Base-by-base conservation (phyloP, 92 coral and sea anemone species). In the Desmophyllum pertusum region DNA sequence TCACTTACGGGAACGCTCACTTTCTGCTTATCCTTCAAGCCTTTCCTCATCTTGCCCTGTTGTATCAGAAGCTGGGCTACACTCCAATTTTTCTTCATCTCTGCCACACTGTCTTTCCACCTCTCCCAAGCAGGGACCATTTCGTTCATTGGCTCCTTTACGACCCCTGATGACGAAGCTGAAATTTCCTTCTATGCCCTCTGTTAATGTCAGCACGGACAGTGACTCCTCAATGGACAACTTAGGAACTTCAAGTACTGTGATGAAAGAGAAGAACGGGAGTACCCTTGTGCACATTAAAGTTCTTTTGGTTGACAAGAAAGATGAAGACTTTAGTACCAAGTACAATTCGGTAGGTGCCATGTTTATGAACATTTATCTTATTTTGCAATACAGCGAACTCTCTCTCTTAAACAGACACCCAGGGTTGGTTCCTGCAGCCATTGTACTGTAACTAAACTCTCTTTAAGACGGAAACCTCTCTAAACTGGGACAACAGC, bases 11-110 rank as follows among this genome's bases (percentile, higher is more conserved):
- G 78, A 84, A 57, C 87, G 98, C 21, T 87, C 95, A 0, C 75
- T 94, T 42, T 89, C 97, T 6, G 88, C 94, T 0, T 70, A 78
- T 55, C 84, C 94, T 13, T 74, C 91, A 10, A 69, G 85, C 39
- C 85, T 97, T 31, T 97, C 99, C 45, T 81, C 94, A 5, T 97
- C 99, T 23, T 97, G 99, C 75, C 99, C 99, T 18, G 90, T 93
- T 50, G 96, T 97, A 17, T 95, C 99, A 11, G 94, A 93, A 46
- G 90, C 90, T 79, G 96, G 97, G 2, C 74, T 87, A 4, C 89
- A 66, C 76, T 80, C 91, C 6, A 88, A 79, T 57, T 89, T 92
- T 40, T 96, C 99, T 4, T 90, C 97, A 14, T 96, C 99, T 10
- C 91, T 96, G 0, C 99, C 99, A 1, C 86, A 89, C 27, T 90